These are phyloP conservation scores for Parnassius glacialis DNA, from an alignment of 2,888 invertebrate genomes.

Conservation along the genomic window DNA sequence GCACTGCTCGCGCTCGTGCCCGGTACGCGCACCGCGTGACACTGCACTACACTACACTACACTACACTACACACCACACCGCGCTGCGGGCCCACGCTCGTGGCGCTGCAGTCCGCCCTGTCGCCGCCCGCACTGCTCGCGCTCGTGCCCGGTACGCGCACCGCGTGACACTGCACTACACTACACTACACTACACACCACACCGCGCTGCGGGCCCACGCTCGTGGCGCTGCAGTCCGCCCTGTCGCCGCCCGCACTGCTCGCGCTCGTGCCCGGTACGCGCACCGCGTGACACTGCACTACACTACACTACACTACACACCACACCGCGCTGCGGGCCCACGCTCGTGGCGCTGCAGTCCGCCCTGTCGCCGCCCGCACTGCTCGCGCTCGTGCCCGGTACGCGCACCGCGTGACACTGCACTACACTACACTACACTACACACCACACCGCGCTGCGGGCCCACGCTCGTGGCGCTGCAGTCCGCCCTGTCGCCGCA, in stretches of 20 bases:
- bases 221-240: constrained; percentile 86
- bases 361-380: too few relatives aligned
- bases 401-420: constrained; percentile 56
- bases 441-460: too few relatives aligned
- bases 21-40: constrained; percentile 58
- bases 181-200: constrained; percentile 71
- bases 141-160: constrained; percentile 88
- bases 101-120: too few relatives aligned
- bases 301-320: too few relatives aligned
- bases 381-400: constrained; percentile 77
- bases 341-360: too few relatives aligned
- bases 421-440: too few relatives aligned
- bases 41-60: too few relatives aligned
- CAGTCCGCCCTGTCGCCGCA: constrained; percentile 62
- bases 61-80: too few relatives aligned
- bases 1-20: constrained; percentile 79
- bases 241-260: constrained; percentile 81
- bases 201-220: constrained; percentile 85
- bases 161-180: constrained; percentile 77
- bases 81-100: too few relatives aligned
- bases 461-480: constrained; percentile 55
- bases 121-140: constrained; percentile 52
- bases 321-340: too few relatives aligned
- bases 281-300: too few relatives aligned
- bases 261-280: constrained; percentile 32